A percentile compares a stretch with the other conserved stretches of the same genome.
Evolutionary conservation across 1,140 invertebrate species (phyloP).

Genomic region (Pachyrhynchus sulphureomaculatus): DNA sequence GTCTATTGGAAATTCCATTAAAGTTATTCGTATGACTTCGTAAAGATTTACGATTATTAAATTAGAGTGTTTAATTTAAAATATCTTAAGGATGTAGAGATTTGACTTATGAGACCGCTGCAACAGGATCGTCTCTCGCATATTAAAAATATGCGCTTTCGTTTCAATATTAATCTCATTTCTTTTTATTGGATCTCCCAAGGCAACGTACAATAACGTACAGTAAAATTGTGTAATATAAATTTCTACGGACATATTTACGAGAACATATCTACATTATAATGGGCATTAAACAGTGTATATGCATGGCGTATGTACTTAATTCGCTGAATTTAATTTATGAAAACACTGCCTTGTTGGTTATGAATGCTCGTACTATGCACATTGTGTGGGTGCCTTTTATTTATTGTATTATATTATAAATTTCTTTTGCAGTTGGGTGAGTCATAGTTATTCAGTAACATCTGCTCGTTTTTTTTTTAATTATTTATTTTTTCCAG

Average conservation of each 20-base stretch:
- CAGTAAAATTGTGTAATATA: slow-evolving; percentile 1
- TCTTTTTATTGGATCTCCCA: neutral
- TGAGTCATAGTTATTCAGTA: neutral
- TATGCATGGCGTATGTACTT: neutral
- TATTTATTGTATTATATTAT: neutral
- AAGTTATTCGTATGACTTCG: too few species aligned
- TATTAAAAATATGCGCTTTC: slow-evolving; percentile 3
- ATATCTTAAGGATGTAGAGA: too few species aligned
- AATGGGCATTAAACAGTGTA: slow-evolving; percentile 1
- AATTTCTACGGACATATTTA: slow-evolving; percentile 7
- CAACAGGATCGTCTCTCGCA: neutral
- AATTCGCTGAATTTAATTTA: slow-evolving; percentile 8
- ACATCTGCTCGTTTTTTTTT: neutral
- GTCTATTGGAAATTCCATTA: too few species aligned
- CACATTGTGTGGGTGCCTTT: neutral
- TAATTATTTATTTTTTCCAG: neutral
- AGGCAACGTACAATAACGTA: slow-evolving; percentile 1
- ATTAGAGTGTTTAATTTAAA: too few species aligned
- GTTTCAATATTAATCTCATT: neutral
- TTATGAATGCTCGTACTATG: slow-evolving; percentile 1
- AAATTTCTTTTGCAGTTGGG: neutral
- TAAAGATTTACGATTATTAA: neutral
- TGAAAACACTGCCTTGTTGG: neutral
- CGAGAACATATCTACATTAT: slow-evolving; percentile 6
- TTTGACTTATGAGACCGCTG: neutral